phyloP scores from a whole-genome alignment of 2,888 invertebrate species.

The Rotaria socialis region DNA sequence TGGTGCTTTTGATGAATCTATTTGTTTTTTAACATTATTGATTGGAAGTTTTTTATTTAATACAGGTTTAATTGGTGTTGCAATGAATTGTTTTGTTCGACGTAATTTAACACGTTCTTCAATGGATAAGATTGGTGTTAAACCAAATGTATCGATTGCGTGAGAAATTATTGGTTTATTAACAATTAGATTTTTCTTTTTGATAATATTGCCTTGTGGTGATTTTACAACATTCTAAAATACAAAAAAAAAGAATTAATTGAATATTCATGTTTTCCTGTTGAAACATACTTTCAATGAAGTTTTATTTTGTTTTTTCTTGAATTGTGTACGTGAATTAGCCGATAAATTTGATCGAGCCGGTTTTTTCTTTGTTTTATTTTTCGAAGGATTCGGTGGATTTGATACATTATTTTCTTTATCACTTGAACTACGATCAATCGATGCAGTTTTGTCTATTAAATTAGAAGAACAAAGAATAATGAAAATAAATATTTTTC shows the following conservation, averaged over 20 bases:
- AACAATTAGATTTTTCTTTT: background rate
- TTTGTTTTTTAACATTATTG: background rate
- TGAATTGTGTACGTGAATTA: background rate
- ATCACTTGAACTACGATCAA: slow-evolving; percentile 32
- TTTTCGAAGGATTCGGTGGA: background rate
- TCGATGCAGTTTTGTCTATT: background rate
- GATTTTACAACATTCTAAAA: background rate
- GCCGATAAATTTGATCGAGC: background rate
- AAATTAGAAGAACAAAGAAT: background rate
- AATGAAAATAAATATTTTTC: background rate
- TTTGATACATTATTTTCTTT: background rate
- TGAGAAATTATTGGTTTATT: background rate
- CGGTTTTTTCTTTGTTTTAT: background rate
- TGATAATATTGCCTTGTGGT: background rate
- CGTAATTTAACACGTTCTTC: slow-evolving; percentile 33
- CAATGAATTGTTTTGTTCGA: background rate
- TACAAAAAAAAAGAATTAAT: background rate
- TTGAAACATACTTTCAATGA: background rate
- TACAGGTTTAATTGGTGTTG: background rate
- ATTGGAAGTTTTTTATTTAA: background rate
- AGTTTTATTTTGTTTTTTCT: background rate
- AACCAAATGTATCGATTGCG: background rate
- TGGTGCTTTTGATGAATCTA: background rate
- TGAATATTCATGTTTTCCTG: background rate
- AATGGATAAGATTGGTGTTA: background rate